phyloP scores from a whole-genome alignment of 2,113 vertebrate species.

The Hippocampus barbouri region DNA sequence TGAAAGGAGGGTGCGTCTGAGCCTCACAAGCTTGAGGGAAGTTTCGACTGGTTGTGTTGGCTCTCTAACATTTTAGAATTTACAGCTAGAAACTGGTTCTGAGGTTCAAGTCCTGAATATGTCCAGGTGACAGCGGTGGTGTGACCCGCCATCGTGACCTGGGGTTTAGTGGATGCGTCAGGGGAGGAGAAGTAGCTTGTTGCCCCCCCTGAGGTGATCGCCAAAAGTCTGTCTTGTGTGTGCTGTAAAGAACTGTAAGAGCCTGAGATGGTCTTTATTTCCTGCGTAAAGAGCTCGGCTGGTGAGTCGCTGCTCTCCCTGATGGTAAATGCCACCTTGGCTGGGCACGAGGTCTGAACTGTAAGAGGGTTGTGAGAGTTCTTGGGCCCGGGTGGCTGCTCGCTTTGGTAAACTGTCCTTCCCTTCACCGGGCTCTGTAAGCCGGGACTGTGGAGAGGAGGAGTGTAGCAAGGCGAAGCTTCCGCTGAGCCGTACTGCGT shows the following conservation, averaged over 20 bases:
- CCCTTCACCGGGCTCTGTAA: constrained; percentile 76
- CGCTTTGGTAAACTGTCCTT: constrained; percentile 72
- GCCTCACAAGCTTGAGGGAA: constrained; percentile 91
- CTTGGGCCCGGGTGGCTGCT: constrained; percentile 62
- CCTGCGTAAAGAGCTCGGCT: constrained; percentile 80
- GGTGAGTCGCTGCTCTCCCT: constrained; percentile 68
- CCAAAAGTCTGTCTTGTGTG: constrained; percentile 74
- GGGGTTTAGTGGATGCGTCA: constrained; percentile 73
- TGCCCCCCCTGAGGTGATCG: constrained; percentile 69
- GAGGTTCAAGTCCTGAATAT: constrained; percentile 79
- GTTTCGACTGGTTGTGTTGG: constrained; percentile 82
- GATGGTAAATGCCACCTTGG: constrained; percentile 53
- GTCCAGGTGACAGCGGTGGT: constrained; percentile 80
- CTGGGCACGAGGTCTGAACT: constrained; percentile 68
- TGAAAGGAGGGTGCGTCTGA: constrained; percentile 60
- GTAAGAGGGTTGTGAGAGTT: constrained; percentile 76
- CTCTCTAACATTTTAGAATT: constrained; percentile 65
- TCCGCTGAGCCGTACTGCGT: constrained; percentile 71
- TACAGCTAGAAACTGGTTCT: constrained; percentile 37
- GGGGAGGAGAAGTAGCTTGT: constrained; percentile 71
- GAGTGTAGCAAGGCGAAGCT: constrained; percentile 75
- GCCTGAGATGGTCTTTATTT: constrained; percentile 90
- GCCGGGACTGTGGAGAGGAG: constrained; percentile 77
- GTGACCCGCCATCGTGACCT: constrained; percentile 73
- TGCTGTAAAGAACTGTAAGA: constrained; percentile 82